phyloP scores from a whole-genome alignment of 2,888 invertebrate species.

The Timandra comae region DNA sequence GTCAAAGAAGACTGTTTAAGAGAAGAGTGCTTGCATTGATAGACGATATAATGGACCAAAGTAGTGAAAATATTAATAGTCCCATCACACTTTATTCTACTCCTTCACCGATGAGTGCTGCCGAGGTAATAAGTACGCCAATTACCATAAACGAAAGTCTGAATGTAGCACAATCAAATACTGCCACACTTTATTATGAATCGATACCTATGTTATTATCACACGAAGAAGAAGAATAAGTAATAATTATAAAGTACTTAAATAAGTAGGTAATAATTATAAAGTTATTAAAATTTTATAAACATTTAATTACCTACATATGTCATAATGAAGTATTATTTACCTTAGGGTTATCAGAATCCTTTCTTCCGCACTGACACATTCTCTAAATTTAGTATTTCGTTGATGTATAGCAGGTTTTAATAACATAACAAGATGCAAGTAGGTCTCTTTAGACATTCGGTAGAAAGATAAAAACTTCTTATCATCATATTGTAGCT shows the following conservation, averaged over 20 bases:
- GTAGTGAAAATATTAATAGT: constrained; percentile 12
- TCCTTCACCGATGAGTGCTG: constrained; percentile 12
- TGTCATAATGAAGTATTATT: constrained; percentile 7
- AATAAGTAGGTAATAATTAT: too few relatives aligned
- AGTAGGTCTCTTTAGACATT: too few relatives aligned
- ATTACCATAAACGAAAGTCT: constrained; percentile 9
- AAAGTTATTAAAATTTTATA: constrained; percentile 11
- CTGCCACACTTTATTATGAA: constrained; percentile 14
- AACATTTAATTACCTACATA: constrained; percentile 7
- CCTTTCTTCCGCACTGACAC: constrained; percentile 11
- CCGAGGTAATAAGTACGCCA: constrained; percentile 6
- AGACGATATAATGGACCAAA: constrained; percentile 7
- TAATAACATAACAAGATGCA: not conserved
- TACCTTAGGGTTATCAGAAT: constrained; percentile 8
- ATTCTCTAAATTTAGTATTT: constrained; percentile 8
- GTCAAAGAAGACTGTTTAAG: constrained; percentile 6
- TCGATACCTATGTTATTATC: constrained; percentile 11
- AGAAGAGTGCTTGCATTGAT: constrained; percentile 11
- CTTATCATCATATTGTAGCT: too few relatives aligned
- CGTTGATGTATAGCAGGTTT: constrained; percentile 8
- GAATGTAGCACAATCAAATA: constrained; percentile 11
- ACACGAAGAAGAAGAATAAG: not conserved
- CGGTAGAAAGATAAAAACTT: too few relatives aligned
- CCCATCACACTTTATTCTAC: constrained; percentile 12
- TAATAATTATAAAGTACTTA: too few relatives aligned